phyloP scores from a whole-genome alignment of 2,113 vertebrate genomes.

The Vidua chalybeata region DNA sequence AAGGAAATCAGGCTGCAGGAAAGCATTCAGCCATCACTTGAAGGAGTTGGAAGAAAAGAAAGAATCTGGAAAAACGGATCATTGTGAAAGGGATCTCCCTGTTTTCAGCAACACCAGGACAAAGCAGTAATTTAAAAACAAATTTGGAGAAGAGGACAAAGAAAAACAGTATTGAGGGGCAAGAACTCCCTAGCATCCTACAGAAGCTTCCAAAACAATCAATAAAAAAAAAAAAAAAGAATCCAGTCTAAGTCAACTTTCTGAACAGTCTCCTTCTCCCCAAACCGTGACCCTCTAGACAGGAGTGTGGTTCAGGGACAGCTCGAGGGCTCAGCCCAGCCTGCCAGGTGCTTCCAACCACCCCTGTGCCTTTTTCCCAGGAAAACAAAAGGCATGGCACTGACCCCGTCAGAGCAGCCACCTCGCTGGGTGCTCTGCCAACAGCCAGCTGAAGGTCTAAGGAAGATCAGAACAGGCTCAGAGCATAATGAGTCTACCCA shows the following conservation, averaged over 20 bases:
- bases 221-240: not conserved
- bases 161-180: not conserved
- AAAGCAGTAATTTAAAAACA: not conserved
- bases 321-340: not conserved
- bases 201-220: not conserved
- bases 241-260: not conserved
- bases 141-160: not conserved
- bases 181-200: not conserved
- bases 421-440: not conserved
- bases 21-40: not conserved
- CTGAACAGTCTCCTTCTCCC: not conserved
- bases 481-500: not conserved
- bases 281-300: accelerated
- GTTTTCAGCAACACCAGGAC: not conserved
- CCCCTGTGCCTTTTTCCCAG: not conserved
- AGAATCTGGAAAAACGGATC: not conserved
- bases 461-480: not conserved
- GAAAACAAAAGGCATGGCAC: not conserved
- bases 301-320: not conserved
- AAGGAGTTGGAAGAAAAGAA: not conserved
- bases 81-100: not conserved
- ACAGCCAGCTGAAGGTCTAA: not conserved
- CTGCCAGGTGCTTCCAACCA: not conserved
- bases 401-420: not conserved
- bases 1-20: not conserved